Conservation (phyloP, 2,888 invertebrate genomes). For the Mechanitis mazaeus region DNA sequence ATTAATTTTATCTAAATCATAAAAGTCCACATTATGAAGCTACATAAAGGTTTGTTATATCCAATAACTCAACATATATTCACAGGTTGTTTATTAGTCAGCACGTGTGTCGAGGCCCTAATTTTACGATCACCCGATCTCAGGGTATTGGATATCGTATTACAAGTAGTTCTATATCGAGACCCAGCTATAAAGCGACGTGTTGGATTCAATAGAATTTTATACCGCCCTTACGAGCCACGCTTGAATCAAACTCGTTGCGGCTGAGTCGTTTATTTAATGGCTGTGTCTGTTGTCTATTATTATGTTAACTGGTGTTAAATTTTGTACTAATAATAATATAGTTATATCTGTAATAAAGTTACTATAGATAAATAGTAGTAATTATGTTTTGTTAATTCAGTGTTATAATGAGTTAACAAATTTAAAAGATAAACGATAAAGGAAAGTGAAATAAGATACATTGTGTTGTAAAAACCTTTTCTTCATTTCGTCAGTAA, state of each 20-base stretch:
- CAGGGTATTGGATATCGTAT: slow-evolving; percentile 61
- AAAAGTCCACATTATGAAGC: slow-evolving; percentile 5
- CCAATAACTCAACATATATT: slow-evolving; percentile 26
- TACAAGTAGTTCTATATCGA: slow-evolving; percentile 66
- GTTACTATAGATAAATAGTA: too few relatives aligned
- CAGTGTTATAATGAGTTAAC: too few relatives aligned
- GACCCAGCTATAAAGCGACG: slow-evolving; percentile 61
- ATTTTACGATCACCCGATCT: slow-evolving; percentile 67
- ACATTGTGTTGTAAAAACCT: slow-evolving; percentile 20
- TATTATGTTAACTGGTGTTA: slow-evolving; percentile 29
- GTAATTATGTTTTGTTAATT: too few relatives aligned
- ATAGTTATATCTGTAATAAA: not conserved
- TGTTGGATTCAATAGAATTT: slow-evolving; percentile 69
- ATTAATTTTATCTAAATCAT: too few relatives aligned
- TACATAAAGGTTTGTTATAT: slow-evolving; percentile 61
- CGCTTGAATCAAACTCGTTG: slow-evolving; percentile 48
- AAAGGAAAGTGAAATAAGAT: slow-evolving; percentile 8
- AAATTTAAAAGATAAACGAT: not conserved
- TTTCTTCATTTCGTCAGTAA: slow-evolving; percentile 56
- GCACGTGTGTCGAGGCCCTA: slow-evolving; percentile 45
- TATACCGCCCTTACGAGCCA: slow-evolving; percentile 57
- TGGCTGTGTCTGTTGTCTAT: slow-evolving; percentile 46
- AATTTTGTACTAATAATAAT: not conserved
- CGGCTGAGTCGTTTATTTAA: slow-evolving; percentile 59
- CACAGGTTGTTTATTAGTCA: slow-evolving; percentile 27